Evolutionary conservation across 2,888 invertebrate species (phyloP).

Genomic region (Drosophila mayaguana): DNA sequence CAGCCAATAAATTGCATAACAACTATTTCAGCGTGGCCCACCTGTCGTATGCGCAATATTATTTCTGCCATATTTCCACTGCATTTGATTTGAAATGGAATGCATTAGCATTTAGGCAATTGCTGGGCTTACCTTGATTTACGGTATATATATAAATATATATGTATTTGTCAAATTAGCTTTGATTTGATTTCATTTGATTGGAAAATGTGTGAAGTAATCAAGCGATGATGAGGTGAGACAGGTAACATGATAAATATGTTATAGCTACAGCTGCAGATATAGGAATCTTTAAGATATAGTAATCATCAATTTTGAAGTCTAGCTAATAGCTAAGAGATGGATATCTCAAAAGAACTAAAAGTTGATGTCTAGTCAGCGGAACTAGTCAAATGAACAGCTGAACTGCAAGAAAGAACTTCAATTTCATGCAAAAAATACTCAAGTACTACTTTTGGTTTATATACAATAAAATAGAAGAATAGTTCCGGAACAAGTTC

Average conservation of each 20-base stretch:
- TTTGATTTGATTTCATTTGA: not conserved
- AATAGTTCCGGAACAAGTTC: too few relatives aligned
- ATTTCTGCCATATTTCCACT: not conserved
- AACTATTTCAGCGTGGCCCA: slow-evolving; percentile 3
- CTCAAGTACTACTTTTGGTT: not conserved
- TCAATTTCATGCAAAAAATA: not conserved
- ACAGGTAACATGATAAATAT: not conserved
- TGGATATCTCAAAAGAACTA: not conserved
- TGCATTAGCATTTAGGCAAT: not conserved
- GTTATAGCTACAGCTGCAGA: not conserved
- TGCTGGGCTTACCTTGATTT: not conserved
- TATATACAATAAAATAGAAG: not conserved
- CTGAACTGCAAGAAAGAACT: not conserved
- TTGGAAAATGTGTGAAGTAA: not conserved
- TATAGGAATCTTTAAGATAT: not conserved
- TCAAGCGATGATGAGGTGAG: not conserved
- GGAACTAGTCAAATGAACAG: not conserved
- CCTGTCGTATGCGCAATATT: slow-evolving; percentile 19
- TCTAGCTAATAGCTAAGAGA: too few relatives aligned
- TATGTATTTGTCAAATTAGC: not conserved
- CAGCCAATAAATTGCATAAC: slow-evolving; percentile 33
- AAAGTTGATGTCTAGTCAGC: not conserved
- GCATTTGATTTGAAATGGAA: not conserved
- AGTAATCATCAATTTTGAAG: too few relatives aligned
- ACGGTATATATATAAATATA: not conserved